These are phyloP conservation scores for Dolomedes plantarius DNA, from an alignment of 2,888 invertebrate species.

Conservation along the genomic window DNA sequence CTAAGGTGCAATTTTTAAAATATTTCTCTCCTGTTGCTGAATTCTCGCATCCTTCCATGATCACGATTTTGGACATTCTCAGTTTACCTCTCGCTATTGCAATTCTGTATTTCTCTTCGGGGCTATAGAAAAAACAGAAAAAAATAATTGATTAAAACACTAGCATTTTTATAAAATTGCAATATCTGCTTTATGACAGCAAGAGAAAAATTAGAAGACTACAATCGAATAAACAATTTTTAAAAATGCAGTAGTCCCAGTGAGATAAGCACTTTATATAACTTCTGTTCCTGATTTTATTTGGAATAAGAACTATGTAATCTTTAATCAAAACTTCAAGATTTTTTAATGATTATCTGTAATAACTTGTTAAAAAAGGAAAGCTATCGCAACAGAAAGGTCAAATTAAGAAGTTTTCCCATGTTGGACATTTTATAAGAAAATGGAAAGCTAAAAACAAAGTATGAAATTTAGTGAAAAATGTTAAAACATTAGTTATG, in stretches of 20 bases:
- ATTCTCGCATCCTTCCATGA: conserved; percentile 44
- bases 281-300: too few species aligned
- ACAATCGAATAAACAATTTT: too few species aligned
- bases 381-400: too few species aligned
- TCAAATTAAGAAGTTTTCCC: too few species aligned
- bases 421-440: too few species aligned
- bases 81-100: conserved; percentile 34
- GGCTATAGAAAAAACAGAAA: conserved; percentile 19
- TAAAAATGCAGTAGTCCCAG: background rate
- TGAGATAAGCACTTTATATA: background rate
- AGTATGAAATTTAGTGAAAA: too few species aligned
- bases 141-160: background rate
- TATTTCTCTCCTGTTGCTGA: background rate
- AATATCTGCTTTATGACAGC: background rate
- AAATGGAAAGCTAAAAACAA: too few species aligned
- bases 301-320: too few species aligned
- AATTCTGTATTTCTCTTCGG: conserved; percentile 21
- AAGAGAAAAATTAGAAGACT: background rate
- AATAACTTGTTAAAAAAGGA: too few species aligned
- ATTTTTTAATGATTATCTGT: too few species aligned
- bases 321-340: too few species aligned
- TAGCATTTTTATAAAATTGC: background rate
- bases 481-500: too few species aligned
- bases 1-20: background rate
- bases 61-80: conserved; percentile 48